phyloP scores from a whole-genome alignment of 2,113 vertebrate species.

The Tupaia tana region DNA sequence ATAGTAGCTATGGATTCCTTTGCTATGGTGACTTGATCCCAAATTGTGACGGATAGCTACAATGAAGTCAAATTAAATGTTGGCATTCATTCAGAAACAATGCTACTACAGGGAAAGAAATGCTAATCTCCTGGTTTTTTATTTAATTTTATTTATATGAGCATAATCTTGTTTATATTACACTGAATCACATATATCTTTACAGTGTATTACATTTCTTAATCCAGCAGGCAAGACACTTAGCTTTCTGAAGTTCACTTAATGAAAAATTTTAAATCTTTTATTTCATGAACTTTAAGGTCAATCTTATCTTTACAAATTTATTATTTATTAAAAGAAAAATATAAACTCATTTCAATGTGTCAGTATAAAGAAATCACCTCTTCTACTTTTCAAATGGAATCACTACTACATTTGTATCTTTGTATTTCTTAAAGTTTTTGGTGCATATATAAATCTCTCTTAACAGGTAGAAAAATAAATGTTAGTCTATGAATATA shows the following conservation, averaged over 20 bases:
- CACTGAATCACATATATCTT: too few species aligned
- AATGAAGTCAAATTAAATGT: conserved; percentile 14
- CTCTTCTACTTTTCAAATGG: not conserved
- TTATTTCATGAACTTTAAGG: not conserved
- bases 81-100: not conserved
- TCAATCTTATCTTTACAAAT: not conserved
- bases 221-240: not conserved
- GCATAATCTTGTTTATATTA: too few species aligned
- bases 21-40: not conserved
- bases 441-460: not conserved
- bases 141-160: too few species aligned
- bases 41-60: not conserved
- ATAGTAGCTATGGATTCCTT: not conserved
- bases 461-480: not conserved
- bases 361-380: not conserved
- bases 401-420: not conserved
- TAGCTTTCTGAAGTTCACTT: not conserved
- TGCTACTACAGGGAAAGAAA: not conserved
- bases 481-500: not conserved
- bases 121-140: fast-evolving
- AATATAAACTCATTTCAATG: not conserved
- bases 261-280: not conserved
- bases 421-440: not conserved
- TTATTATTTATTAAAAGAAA: not conserved
- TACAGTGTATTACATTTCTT: too few species aligned